phyloP scores from a whole-genome alignment of 2,797 vertebrate genomes.

The Merluccius polli region DNA sequence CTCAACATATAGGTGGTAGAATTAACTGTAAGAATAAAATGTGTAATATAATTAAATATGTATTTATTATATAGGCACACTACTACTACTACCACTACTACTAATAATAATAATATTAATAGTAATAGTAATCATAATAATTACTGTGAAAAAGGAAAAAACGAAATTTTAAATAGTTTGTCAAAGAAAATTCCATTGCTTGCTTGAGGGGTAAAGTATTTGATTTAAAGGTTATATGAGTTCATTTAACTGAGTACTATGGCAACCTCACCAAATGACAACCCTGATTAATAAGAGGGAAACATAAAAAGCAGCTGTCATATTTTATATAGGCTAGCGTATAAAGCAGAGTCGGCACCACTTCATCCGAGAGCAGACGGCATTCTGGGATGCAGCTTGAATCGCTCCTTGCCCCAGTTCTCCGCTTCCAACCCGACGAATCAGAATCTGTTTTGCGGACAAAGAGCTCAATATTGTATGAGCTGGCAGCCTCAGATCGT shows the following conservation, averaged over 20 bases:
- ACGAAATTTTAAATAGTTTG: too few species aligned
- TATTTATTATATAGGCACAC: background rate
- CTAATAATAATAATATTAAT: background rate
- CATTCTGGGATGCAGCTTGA: constrained; percentile 24
- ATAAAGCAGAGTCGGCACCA: too few species aligned
- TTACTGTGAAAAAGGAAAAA: too few species aligned
- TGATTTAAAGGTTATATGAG: too few species aligned
- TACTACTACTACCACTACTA: background rate
- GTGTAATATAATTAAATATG: background rate
- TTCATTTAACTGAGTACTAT: too few species aligned
- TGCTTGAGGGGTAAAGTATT: too few species aligned
- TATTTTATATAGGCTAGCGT: too few species aligned
- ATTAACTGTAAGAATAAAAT: background rate
- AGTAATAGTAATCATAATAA: background rate
- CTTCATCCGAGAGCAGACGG: background rate
- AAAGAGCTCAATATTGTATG: constrained; percentile 58
- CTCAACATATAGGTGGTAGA: too few species aligned
- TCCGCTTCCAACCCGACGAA: constrained; percentile 35
- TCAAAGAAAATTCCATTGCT: too few species aligned
- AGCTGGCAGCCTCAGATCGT: constrained; percentile 35
- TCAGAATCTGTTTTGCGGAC: constrained; percentile 47
- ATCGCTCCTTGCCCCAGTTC: constrained; percentile 52
- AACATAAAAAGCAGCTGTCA: too few species aligned
- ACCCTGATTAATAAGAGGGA: too few species aligned
- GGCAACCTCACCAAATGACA: too few species aligned